Conservation (phyloP, 2,888 invertebrate genomes). For the Digitonthophagus gazella region DNA sequence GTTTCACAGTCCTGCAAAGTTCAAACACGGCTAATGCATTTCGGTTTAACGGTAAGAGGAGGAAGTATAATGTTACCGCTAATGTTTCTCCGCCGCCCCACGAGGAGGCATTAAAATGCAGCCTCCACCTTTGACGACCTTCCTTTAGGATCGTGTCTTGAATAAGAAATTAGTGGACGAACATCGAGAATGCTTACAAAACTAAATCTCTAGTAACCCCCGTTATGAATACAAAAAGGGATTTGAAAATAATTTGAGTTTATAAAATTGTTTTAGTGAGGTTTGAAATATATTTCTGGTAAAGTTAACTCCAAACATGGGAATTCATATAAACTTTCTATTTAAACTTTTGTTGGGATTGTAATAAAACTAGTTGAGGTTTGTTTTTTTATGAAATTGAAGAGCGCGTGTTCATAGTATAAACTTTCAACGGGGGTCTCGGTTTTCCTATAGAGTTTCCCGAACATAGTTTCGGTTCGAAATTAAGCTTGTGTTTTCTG, state of each 20-base stretch:
- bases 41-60: neutral
- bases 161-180: neutral
- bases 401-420: neutral
- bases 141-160: neutral
- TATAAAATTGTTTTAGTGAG: no score
- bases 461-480: no score
- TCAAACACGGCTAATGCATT: neutral
- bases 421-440: neutral
- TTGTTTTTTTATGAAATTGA: neutral
- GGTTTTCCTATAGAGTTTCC: no score
- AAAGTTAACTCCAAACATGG: neutral
- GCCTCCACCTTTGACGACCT: neutral
- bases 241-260: no score
- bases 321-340: neutral
- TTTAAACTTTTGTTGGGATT: neutral
- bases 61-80: neutral
- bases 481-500: no score
- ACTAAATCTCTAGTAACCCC: no score
- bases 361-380: no score
- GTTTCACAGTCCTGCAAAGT: neutral
- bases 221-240: no score
- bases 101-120: neutral
- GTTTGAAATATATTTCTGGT: no score
- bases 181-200: no score
- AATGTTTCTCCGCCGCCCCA: neutral